Percentiles rank a stretch among this genome's conserved stretches.
Conservation (phyloP, 1,140 invertebrate species). For the Scylla paramamosain region DNA sequence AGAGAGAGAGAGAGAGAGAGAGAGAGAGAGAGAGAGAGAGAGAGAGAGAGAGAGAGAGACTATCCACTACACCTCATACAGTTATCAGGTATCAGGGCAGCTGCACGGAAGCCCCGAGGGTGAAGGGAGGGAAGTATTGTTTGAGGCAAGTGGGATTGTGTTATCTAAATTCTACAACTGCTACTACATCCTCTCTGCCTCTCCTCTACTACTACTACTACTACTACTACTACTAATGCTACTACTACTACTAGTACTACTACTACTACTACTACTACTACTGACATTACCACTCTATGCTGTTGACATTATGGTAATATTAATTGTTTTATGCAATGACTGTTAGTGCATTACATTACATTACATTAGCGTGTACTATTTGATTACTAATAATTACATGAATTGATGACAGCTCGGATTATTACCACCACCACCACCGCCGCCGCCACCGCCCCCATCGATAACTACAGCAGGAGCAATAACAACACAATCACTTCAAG, state of each 20-base stretch:
- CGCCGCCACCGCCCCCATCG: neutral
- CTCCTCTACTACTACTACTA: slow-evolving; percentile 1
- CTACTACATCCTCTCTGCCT: neutral
- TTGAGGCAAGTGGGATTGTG: neutral
- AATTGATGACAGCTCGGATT: neutral
- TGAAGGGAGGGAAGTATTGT: slow-evolving; percentile 8
- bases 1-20: neutral
- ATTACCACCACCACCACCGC: neutral
- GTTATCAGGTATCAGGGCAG: slow-evolving; percentile 20
- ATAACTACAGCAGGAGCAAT: neutral
- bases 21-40: neutral
- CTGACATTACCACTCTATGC: neutral
- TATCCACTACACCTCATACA: neutral
- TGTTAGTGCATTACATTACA: neutral
- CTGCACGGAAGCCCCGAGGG: neutral
- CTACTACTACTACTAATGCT: neutral
- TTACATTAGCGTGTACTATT: neutral
- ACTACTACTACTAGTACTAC: neutral
- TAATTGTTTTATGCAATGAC: neutral
- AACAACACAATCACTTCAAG: neutral
- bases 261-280: neutral
- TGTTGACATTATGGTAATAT: neutral
- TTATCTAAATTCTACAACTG: slow-evolving; percentile 24
- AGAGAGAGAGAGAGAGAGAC: neutral
- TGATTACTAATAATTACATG: neutral